A percentile compares a stretch with the other conserved stretches of the same genome.
phyloP scores from a whole-genome alignment of 2,797 vertebrate species.

The Sciurus vulgaris region DNA sequence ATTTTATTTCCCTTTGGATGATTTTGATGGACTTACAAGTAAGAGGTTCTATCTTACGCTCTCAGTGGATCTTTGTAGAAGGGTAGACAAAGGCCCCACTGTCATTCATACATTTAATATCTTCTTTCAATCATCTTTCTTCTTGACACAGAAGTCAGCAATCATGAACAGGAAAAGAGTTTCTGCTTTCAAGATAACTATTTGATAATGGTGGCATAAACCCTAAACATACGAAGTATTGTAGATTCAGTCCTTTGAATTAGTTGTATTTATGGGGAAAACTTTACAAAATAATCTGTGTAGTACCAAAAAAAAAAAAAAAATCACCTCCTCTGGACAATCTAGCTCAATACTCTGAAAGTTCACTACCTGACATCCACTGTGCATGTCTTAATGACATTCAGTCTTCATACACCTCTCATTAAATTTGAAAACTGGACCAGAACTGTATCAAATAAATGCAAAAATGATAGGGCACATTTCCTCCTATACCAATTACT shows the following conservation, averaged over 20 bases:
- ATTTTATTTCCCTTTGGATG: not conserved
- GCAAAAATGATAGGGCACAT: not conserved
- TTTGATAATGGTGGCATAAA: not conserved
- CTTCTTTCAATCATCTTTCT: not conserved
- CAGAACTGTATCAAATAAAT: not conserved
- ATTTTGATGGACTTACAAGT: not conserved
- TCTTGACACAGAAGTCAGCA: not conserved
- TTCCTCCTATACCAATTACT: not conserved
- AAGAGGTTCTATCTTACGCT: not conserved
- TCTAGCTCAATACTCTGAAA: not conserved
- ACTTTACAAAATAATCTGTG: not conserved
- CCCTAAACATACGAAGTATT: not conserved
- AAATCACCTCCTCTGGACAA: not conserved
- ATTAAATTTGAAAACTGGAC: not conserved
- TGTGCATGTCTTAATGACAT: not conserved
- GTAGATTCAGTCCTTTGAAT: not conserved
- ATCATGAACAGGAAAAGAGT: not conserved
- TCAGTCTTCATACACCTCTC: not conserved
- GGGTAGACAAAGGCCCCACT: not conserved
- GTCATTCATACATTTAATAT: not conserved
- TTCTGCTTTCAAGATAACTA: not conserved
- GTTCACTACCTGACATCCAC: not conserved
- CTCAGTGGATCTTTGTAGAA: not conserved
- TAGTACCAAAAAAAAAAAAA: not conserved
- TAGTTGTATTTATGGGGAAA: not conserved